phyloP scores from a whole-genome alignment of 1,140 invertebrate species.

The Aphidius gifuensis region DNA sequence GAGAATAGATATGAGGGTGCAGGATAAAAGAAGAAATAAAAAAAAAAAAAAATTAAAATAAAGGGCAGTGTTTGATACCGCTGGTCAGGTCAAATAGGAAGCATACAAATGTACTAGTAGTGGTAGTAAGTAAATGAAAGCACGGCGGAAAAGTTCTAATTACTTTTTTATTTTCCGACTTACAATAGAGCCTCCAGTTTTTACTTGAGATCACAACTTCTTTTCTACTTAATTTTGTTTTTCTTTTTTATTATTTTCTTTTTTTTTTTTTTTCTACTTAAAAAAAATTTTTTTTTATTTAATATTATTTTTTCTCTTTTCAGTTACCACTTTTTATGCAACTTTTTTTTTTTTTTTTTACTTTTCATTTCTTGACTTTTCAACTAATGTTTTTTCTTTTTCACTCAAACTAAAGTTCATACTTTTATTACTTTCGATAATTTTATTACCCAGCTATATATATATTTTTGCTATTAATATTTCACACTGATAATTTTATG shows the following conservation, averaged over 20 bases:
- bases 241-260: conserved; percentile 5
- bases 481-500: background rate
- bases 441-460: conserved; percentile 20
- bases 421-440: conserved; percentile 18
- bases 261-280: background rate
- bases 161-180: conserved; percentile 27
- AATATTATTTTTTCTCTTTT: no score
- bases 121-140: conserved; percentile 18
- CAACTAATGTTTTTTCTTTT: background rate
- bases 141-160: conserved; percentile 24
- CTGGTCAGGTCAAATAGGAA: no score
- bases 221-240: conserved; percentile 15
- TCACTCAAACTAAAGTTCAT: background rate
- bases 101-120: no score
- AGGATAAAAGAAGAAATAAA: no score
- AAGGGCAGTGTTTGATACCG: no score
- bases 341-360: conserved; percentile 18
- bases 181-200: conserved; percentile 20
- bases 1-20: no score
- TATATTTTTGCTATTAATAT: background rate
- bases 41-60: no score
- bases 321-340: conserved; percentile 1
- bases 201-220: conserved; percentile 24
- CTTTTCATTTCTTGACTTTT: background rate
- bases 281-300: no score